Percentiles rank a stretch among this genome's conserved stretches.
Conservation (phyloP, 1,140 invertebrate genomes). For the Musca domestica region DNA sequence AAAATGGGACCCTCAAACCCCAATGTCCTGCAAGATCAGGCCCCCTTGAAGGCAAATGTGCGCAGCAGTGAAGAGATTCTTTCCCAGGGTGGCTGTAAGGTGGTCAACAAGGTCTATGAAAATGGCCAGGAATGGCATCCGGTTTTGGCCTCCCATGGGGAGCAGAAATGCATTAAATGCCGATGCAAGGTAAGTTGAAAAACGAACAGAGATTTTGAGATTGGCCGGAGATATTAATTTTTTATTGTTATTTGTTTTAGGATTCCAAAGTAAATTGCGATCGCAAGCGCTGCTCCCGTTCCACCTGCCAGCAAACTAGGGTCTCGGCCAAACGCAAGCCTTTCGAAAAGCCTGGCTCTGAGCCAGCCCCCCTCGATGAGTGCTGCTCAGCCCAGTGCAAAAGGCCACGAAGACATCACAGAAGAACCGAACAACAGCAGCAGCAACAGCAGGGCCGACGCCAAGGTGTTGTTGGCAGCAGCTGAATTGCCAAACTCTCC, state of each 20-base stretch:
- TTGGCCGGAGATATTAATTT: neutral
- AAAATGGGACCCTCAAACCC: slow-evolving; percentile 37
- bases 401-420: slow-evolving; percentile 56
- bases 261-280: slow-evolving; percentile 76
- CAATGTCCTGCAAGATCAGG: slow-evolving; percentile 56
- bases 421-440: slow-evolving; percentile 30
- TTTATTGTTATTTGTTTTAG: slow-evolving; percentile 56
- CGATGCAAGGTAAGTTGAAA: slow-evolving; percentile 74
- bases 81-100: slow-evolving; percentile 73
- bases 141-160: slow-evolving; percentile 74
- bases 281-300: slow-evolving; percentile 72
- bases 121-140: slow-evolving; percentile 87
- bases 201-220: neutral
- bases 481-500: slow-evolving; percentile 5
- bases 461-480: slow-evolving; percentile 10
- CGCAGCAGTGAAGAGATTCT: slow-evolving; percentile 65
- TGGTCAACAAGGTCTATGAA: slow-evolving; percentile 65
- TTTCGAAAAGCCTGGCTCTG: slow-evolving; percentile 46
- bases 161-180: slow-evolving; percentile 83
- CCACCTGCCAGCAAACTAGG: slow-evolving; percentile 62
- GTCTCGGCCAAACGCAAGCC: slow-evolving; percentile 47
- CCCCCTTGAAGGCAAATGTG: slow-evolving; percentile 44
- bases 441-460: slow-evolving; percentile 27
- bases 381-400: slow-evolving; percentile 59
- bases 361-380: slow-evolving; percentile 50